These are phyloP conservation scores for Ahaetulla prasina DNA, from an alignment of 2,113 vertebrate species.

Conservation along the genomic window DNA sequence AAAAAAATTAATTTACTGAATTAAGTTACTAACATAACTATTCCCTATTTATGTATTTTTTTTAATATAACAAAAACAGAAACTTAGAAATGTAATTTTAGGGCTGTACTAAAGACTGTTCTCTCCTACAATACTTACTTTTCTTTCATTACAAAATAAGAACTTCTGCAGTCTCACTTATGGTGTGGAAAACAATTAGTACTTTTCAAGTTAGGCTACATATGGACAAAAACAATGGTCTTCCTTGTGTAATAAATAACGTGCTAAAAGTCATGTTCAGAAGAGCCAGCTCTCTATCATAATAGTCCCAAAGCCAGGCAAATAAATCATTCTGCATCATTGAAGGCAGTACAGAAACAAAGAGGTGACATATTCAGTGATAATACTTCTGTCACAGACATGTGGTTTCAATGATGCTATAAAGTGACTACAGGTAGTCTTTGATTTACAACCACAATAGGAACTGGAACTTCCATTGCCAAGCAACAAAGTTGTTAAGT, in stretches of 20 bases:
- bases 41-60: background rate
- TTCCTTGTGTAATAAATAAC: background rate
- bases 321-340: background rate
- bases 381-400: background rate
- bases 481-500: background rate
- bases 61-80: background rate
- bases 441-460: background rate
- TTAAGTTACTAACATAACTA: background rate
- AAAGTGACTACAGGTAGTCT: background rate
- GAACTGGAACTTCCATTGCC: background rate
- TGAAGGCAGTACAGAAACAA: background rate
- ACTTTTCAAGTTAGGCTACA: background rate
- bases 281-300: background rate
- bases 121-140: background rate
- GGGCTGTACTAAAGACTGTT: background rate
- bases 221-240: background rate
- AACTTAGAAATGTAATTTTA: background rate
- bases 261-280: background rate
- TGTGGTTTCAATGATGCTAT: background rate
- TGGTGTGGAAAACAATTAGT: background rate
- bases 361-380: background rate
- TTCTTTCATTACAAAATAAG: background rate
- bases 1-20: background rate
- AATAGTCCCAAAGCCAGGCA: background rate
- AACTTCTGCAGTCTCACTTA: background rate